A percentile compares a stretch with the other conserved stretches of the same genome.
phyloP scores from a whole-genome alignment of 1,140 invertebrate species.

The Holcopasites calliopsidis region DNA sequence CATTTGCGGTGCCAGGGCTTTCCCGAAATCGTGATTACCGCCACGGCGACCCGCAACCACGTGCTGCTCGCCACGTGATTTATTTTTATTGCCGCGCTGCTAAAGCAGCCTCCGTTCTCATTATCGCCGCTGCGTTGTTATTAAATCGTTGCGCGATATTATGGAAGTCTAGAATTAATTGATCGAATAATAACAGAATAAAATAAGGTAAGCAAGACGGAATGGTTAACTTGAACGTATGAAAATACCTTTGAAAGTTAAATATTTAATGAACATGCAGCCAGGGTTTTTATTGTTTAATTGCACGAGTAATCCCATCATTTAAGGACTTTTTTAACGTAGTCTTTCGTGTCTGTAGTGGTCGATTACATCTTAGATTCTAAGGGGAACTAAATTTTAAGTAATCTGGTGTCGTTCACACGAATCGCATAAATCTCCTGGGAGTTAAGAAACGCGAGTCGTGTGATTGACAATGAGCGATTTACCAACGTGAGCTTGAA shows the following conservation, averaged over 20 bases:
- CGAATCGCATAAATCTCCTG: not conserved
- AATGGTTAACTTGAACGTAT: too few relatives aligned
- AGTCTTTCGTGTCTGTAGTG: too few relatives aligned
- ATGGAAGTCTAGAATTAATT: not conserved
- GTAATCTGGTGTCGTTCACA: not conserved
- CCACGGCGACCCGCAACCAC: slow-evolving; percentile 46
- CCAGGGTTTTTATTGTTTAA: too few relatives aligned
- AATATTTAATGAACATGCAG: too few relatives aligned
- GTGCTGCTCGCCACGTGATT: slow-evolving; percentile 42
- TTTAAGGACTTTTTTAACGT: not conserved
- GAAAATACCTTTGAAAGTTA: too few relatives aligned
- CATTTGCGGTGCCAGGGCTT: slow-evolving; percentile 47
- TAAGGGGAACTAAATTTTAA: not conserved
- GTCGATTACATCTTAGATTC: not conserved
- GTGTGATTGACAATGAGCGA: slow-evolving; percentile 10
- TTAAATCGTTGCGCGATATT: slow-evolving; percentile 3
- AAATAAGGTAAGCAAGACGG: too few relatives aligned
- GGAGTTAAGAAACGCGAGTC: not conserved
- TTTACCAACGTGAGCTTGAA: slow-evolving; percentile 1
- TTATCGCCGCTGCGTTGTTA: slow-evolving; percentile 30
- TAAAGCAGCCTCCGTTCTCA: not conserved
- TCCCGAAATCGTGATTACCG: slow-evolving; percentile 60
- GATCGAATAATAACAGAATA: not conserved
- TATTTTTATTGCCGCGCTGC: slow-evolving; percentile 53
- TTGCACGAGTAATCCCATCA: too few relatives aligned